These are phyloP conservation scores for Itoplectis maculator DNA, from an alignment of 2,888 invertebrate species.

Conservation along the genomic window DNA sequence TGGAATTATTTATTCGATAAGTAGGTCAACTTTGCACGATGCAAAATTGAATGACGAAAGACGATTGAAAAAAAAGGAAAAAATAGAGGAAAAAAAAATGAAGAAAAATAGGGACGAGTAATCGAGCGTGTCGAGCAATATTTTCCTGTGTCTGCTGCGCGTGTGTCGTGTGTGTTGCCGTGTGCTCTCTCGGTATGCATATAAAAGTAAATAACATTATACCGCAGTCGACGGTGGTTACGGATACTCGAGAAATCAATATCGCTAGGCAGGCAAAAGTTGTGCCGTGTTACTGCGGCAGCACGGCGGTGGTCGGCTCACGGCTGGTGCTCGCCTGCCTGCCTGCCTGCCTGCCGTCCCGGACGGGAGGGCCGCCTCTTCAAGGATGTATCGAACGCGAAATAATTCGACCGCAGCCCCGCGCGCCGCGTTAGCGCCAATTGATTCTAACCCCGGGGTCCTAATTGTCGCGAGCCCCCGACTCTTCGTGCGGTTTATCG, in stretches of 20 bases:
- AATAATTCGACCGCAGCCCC: slow-evolving; percentile 61
- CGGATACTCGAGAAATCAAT: slow-evolving; percentile 64
- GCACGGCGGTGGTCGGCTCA: no score
- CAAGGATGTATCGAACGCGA: slow-evolving; percentile 65
- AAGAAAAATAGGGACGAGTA: slow-evolving; percentile 39
- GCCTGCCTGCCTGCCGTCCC: no score
- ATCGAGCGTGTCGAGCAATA: slow-evolving; percentile 30
- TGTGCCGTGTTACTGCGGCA: slow-evolving; percentile 46
- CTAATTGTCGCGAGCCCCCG: slow-evolving; percentile 49
- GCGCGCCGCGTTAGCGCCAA: slow-evolving; percentile 54
- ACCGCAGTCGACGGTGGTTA: slow-evolving; percentile 41
- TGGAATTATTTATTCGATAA: slow-evolving; percentile 35
- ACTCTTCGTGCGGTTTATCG: slow-evolving; percentile 50
- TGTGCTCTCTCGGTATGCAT: slow-evolving; percentile 37
- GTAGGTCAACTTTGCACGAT: slow-evolving; percentile 1
- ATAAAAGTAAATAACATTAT: slow-evolving; percentile 60
- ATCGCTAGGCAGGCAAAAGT: slow-evolving; percentile 60
- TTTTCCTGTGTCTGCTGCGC: slow-evolving; percentile 16
- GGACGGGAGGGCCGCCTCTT: slow-evolving; percentile 31
- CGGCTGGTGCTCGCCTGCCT: background rate
- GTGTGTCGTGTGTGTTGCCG: slow-evolving; percentile 6
- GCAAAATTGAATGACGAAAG: background rate
- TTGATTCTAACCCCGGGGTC: slow-evolving; percentile 51
- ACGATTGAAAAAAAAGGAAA: slow-evolving; percentile 1
- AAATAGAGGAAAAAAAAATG: background rate